A percentile compares a stretch with the other conserved stretches of the same genome.
Conservation (phyloP, 2,888 invertebrate genomes). For the Diarsia brunnea region DNA sequence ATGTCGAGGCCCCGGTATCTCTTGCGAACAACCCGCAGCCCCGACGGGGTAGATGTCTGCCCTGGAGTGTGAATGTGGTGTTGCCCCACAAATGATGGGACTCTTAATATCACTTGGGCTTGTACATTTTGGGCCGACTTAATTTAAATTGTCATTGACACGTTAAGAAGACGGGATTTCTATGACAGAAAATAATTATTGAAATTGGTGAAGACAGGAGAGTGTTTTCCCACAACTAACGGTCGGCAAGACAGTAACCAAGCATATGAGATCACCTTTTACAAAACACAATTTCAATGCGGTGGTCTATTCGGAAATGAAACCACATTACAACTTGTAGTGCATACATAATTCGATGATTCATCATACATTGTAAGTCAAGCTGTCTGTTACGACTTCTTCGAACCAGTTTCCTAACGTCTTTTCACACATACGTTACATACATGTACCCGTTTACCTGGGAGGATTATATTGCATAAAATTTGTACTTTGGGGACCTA, state of each 20-base stretch:
- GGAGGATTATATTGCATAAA: background rate
- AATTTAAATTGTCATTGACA: too few species aligned
- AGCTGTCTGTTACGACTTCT: constrained; percentile 46
- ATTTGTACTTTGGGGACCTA: background rate
- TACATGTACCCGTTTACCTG: background rate
- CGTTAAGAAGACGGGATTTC: too few species aligned
- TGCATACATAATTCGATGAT: constrained; percentile 61
- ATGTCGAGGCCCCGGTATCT: too few species aligned
- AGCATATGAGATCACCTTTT: constrained; percentile 33
- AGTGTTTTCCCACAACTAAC: background rate
- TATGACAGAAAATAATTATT: background rate
- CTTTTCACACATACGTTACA: constrained; percentile 13
- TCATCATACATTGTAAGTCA: constrained; percentile 55
- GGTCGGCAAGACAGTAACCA: background rate
- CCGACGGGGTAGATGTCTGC: too few species aligned
- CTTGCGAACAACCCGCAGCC: too few species aligned
- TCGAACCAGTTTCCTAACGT: constrained; percentile 38
- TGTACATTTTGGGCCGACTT: too few species aligned
- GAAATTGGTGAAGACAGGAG: background rate
- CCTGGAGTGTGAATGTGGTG: too few species aligned
- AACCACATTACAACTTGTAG: constrained; percentile 53
- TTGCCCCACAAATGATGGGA: too few species aligned
- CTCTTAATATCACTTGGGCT: too few species aligned
- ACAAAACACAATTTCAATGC: constrained; percentile 33
- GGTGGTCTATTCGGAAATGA: constrained; percentile 49